Evolutionary conservation across 1,140 invertebrate genomes (phyloP), one percentile per base, ranked within the genome.

Genomic region (Pseudoatta argentina): DNA sequence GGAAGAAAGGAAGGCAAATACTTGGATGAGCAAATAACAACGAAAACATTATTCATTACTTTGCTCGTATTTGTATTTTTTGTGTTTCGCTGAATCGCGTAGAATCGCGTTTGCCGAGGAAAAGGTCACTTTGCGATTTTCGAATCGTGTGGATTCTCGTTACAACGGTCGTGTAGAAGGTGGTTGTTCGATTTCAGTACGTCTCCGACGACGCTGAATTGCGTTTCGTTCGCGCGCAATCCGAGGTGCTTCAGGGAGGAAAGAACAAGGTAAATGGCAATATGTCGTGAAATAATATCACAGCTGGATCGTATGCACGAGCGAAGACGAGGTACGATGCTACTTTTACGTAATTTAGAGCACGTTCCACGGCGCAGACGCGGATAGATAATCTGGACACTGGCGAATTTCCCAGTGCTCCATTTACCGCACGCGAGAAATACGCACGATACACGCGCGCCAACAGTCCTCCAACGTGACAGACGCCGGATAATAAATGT

Each of bases 371-470:
- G 39, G 79, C 79, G 79, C 79, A 83, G 79, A 73, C 69, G 79
- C 79, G 79, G 44, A 30, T 18, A 48, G 69, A 73, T 75, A 75
- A 83, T 83, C 79, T 63, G 79, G 69, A 83, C 79, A 75, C 57
- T 83, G 79, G 79, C 79, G 69, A 83, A 83, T 83, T 83, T 83
- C 79, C 79, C 79, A 83, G 79, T 83, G 79, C 59, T 73, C 79
- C 69, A 73, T 61, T 83, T 83, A 73, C 39, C 44, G 59, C 24
- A 51, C 79, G 79, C 79, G 55, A 71, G 69, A 48, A 48, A 64
- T 39, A 76, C 39, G 30, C 39, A 3, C 18, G 71, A 18, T 16
- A 24, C 71, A 39, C 67, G 69, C 55, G 73, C 24, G 48, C 39
- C 7, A 18, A 55, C 77, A 7, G 69, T 79, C 6, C 27, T 18